Percentiles rank a stretch among this genome's conserved stretches.
phyloP scores from a whole-genome alignment of 2,888 invertebrate genomes.

The Hedya salicella region DNA sequence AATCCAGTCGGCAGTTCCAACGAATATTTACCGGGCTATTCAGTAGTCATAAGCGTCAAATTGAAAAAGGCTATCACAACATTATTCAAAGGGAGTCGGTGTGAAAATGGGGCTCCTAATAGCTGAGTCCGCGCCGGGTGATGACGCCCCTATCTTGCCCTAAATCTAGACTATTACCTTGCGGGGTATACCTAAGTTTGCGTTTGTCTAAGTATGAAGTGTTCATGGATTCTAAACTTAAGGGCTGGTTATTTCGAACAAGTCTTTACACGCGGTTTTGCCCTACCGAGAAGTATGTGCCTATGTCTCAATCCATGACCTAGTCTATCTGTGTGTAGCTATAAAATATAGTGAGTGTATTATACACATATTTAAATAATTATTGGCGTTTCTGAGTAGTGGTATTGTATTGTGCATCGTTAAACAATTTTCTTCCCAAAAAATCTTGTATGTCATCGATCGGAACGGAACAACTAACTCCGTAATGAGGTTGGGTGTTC shows the following conservation, averaged over 20 bases:
- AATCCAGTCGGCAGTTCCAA: constrained; percentile 11
- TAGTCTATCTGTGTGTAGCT: too few relatives aligned
- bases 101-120: constrained; percentile 75
- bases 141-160: constrained; percentile 76
- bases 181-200: constrained; percentile 43
- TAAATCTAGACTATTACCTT: constrained; percentile 70
- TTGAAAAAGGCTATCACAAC: constrained; percentile 63
- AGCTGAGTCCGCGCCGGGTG: constrained; percentile 67
- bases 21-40: constrained; percentile 14
- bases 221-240: not conserved
- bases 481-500: too few relatives aligned
- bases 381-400: too few relatives aligned
- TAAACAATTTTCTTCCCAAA: too few relatives aligned
- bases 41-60: constrained; percentile 46
- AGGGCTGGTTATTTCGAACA: not conserved
- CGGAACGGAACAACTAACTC: too few relatives aligned
- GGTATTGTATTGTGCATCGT: too few relatives aligned
- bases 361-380: too few relatives aligned
- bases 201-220: constrained; percentile 19
- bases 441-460: too few relatives aligned
- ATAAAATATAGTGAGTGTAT: too few relatives aligned
- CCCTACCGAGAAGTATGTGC: too few relatives aligned
- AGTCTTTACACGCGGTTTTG: too few relatives aligned
- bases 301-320: too few relatives aligned
- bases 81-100: constrained; percentile 72